Percentiles rank a stretch among this genome's conserved stretches.
phyloP scores from a whole-genome alignment of 2,888 invertebrate genomes.

The Melanotus villosus region DNA sequence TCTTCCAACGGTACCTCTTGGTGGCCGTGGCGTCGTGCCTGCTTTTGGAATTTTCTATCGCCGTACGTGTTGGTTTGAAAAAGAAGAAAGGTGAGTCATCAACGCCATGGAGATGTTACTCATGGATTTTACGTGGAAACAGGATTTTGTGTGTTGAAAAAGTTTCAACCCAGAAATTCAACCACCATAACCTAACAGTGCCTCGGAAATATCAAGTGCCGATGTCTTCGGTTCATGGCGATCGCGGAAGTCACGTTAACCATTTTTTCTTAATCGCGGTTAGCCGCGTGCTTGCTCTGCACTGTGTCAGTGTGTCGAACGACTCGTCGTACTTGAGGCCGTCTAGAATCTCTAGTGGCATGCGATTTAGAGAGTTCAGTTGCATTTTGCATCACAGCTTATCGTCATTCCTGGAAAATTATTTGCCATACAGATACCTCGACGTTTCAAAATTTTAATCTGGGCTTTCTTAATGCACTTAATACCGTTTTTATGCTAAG shows the following conservation, averaged over 20 bases:
- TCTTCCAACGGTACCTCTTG: constrained; percentile 54
- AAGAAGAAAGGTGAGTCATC: constrained; percentile 59
- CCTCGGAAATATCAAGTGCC: constrained; percentile 10
- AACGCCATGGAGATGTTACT: constrained; percentile 30
- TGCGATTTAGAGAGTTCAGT: not conserved
- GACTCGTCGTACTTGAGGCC: constrained; percentile 25
- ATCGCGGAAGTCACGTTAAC: constrained; percentile 24
- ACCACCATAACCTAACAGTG: constrained; percentile 12
- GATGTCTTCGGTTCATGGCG: constrained; percentile 12
- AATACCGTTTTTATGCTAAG: too few species aligned
- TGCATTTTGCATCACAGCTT: not conserved
- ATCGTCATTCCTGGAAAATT: too few species aligned
- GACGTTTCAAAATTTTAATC: too few species aligned
- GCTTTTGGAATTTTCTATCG: constrained; percentile 49
- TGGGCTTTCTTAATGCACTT: too few species aligned
- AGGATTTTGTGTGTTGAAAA: constrained; percentile 12
- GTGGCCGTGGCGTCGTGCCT: constrained; percentile 50
- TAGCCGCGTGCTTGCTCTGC: constrained; percentile 24
- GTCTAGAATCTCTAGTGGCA: not conserved
- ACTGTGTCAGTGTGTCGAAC: constrained; percentile 45
- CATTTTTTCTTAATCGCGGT: not conserved
- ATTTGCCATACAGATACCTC: too few species aligned
- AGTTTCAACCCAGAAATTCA: constrained; percentile 4
- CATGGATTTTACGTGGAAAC: constrained; percentile 26
- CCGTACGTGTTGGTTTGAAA: constrained; percentile 54